phyloP scores from a whole-genome alignment of 2,888 invertebrate genomes.

The Craniophora ligustri region DNA sequence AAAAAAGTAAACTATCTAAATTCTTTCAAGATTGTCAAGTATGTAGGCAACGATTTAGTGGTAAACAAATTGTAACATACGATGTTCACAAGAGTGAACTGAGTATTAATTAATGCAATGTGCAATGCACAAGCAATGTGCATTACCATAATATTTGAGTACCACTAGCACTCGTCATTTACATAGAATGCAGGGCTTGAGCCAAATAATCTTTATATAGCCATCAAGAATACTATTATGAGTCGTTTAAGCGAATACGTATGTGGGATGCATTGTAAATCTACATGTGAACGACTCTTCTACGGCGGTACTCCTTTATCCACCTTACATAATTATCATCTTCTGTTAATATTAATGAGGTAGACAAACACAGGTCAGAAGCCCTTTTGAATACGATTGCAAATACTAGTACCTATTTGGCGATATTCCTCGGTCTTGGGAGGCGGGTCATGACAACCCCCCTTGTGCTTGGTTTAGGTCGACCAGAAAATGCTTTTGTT shows the following conservation, averaged over 20 bases:
- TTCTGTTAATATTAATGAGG: too few relatives aligned
- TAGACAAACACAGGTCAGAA: too few relatives aligned
- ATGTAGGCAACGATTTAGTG: neutral
- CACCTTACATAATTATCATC: too few relatives aligned
- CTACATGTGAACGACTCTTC: slow-evolving; percentile 13
- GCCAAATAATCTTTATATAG: slow-evolving; percentile 54
- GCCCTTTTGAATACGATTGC: too few relatives aligned
- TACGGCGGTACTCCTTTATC: neutral
- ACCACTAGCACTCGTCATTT: slow-evolving; percentile 33
- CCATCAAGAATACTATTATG: slow-evolving; percentile 30
- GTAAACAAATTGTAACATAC: neutral
- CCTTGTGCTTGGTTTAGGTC: too few relatives aligned
- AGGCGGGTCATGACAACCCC: too few relatives aligned
- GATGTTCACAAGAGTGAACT: neutral
- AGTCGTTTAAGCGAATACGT: slow-evolving; percentile 13
- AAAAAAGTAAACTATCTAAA: too few relatives aligned
- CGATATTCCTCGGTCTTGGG: too few relatives aligned
- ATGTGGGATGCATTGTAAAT: neutral
- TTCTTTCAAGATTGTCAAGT: neutral
- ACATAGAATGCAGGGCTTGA: slow-evolving; percentile 56
- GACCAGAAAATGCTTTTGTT: too few relatives aligned
- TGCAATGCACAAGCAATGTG: slow-evolving; percentile 4
- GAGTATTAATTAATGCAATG: slow-evolving; percentile 37
- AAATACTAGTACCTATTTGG: too few relatives aligned
- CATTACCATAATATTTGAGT: slow-evolving; percentile 42